Conservation (phyloP, 2,888 invertebrate genomes). For the Furcula furcula region DNA sequence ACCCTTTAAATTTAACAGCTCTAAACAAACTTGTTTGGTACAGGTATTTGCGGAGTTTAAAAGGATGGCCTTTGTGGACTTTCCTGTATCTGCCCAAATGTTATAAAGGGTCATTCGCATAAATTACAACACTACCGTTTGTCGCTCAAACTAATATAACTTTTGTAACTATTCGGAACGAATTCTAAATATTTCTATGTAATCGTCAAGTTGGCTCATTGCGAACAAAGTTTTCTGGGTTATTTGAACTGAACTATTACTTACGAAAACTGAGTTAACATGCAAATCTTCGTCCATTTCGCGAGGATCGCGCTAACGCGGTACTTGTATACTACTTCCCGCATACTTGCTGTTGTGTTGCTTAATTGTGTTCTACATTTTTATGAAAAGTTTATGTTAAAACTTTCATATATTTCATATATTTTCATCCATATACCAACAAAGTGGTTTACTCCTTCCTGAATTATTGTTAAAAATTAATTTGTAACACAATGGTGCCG, state of each 20-base stretch:
- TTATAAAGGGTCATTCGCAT: constrained; percentile 31
- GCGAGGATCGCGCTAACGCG: constrained; percentile 48
- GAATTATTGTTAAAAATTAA: no score
- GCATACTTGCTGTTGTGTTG: no score
- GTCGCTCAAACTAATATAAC: constrained; percentile 39
- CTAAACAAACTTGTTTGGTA: constrained; percentile 45
- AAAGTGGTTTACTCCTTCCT: no score
- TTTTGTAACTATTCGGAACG: constrained; percentile 52
- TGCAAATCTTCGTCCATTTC: constrained; percentile 70
- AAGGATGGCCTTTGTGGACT: constrained; percentile 11
- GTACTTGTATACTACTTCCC: constrained; percentile 48
- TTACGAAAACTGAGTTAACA: constrained; percentile 73
- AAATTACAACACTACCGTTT: constrained; percentile 26
- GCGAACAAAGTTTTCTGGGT: constrained; percentile 50
- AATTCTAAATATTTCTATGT: constrained; percentile 60
- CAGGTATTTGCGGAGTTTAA: constrained; percentile 27
- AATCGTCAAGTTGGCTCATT: constrained; percentile 60
- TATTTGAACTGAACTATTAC: constrained; percentile 67
- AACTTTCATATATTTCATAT: no score
- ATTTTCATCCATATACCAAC: no score
- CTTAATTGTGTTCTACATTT: no score
- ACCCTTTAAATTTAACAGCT: constrained; percentile 66
- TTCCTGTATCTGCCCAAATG: constrained; percentile 29
- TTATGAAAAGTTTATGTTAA: no score
- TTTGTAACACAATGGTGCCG: no score